Conservation (phyloP, 2,888 invertebrate genomes). For the Chydorus sphaericus region DNA sequence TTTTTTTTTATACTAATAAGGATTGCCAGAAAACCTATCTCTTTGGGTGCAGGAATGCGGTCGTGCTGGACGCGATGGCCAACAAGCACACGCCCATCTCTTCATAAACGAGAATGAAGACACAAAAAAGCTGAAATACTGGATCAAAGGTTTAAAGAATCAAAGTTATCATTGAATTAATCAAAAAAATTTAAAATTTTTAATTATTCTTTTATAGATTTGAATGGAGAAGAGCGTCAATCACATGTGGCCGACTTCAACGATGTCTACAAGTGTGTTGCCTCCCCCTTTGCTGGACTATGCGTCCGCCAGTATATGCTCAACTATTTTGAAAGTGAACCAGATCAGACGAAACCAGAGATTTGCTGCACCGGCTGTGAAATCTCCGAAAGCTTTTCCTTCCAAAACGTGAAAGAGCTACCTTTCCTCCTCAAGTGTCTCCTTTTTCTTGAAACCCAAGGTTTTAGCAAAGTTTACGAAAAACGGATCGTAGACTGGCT, state of each 20-base stretch:
- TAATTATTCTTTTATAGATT: no score
- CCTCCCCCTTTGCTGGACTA: no score
- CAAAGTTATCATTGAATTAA: no score
- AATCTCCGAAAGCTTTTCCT: not conserved
- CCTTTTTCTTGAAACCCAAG: not conserved
- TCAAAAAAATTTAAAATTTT: no score
- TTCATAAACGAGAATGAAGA: not conserved
- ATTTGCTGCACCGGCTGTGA: not conserved
- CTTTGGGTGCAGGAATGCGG: constrained; percentile 8
- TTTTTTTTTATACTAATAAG: no score
- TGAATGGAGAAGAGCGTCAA: no score
- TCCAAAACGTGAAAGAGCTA: not conserved
- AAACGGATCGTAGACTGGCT: not conserved
- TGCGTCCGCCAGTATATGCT: no score
- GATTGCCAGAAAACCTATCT: constrained; percentile 10
- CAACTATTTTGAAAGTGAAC: no score
- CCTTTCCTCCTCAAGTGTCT: not conserved
- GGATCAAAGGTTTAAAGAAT: no score
- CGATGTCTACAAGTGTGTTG: no score
- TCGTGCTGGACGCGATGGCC: constrained; percentile 7
- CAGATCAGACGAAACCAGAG: no score
- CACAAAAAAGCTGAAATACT: not conserved
- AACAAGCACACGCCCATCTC: not conserved
- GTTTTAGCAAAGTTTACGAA: not conserved
- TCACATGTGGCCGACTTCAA: no score